Base-by-base conservation (phyloP, 2,797 vertebrate genomes). In the Chelmon rostratus region DNA sequence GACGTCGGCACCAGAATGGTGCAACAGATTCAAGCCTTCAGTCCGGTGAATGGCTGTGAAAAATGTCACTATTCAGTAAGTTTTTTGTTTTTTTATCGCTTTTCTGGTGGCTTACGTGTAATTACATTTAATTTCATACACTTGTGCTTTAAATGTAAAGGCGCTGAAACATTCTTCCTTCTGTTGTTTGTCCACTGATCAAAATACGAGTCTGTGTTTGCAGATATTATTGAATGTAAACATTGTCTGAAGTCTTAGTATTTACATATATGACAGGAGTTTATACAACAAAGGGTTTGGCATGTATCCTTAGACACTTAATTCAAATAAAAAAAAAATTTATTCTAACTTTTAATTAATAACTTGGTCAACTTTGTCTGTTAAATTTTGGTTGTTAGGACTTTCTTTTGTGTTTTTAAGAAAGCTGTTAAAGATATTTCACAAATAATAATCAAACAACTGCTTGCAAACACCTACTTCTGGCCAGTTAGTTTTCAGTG, bases 11-110 rank as follows among this genome's bases (percentile, higher is more conserved):
- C 18, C 49, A 75, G 57, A 72, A 73, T 82, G 50, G 47, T 84
- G 46, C 42, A 42, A 2, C 87, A 86, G 74, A 81, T 86, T 58
- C 35, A 37, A 53, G 68, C 38, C 21, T 89, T 62, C 49, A 57
- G 25, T 66, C 76, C 79, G 33, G 6, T 10, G 10, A 71, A 72
- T 5, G 25, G 15, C 28, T 83, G 81, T 2, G 42, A 63, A n/a
- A 63, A 59, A 59, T 78, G 75, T 31, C 68, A 79, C 46, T 85
- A 83, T 13, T 31, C 5, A 28, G 77, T 80, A 68, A 72, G 66
- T 71, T 3, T 10, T 15, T 73, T 16, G 21, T 58, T 61, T 47
- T 61, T 61, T 49, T 19, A 54, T 46, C 49, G 10, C 37, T 62
- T 68, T 40, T 18, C 8, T 16, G 13, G 37, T 37, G 37, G 21